Conservation (phyloP, 2,113 vertebrate genomes). For the Python bivittatus region DNA sequence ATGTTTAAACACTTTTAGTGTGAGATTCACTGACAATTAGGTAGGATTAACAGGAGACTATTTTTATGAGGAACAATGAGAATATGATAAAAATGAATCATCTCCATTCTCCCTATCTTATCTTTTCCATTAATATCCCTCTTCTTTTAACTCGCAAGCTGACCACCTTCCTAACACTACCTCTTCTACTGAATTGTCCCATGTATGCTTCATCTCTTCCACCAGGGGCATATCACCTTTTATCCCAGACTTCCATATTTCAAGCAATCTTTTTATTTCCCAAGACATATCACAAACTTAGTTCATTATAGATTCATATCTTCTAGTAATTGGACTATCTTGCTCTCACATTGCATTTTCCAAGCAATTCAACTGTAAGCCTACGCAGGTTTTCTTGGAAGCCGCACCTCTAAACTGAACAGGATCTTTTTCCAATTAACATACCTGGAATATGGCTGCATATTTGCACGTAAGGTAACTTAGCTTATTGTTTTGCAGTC, state of each 20-base stretch:
- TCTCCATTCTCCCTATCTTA: background rate
- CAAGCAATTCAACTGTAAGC: background rate
- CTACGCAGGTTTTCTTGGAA: too few relatives aligned
- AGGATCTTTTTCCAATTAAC: background rate
- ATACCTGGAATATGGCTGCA: background rate
- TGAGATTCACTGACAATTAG: background rate
- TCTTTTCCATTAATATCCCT: background rate
- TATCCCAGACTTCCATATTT: background rate
- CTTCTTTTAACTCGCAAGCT: background rate
- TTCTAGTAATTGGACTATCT: background rate
- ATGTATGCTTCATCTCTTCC: background rate
- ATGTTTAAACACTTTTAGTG: background rate
- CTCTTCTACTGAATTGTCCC: background rate
- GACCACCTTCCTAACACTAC: background rate
- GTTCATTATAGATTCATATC: background rate
- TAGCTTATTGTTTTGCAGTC: background rate
- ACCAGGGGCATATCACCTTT: background rate
- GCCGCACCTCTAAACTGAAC: background rate
- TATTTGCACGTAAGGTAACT: background rate
- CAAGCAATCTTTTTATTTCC: background rate
- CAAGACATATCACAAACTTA: background rate
- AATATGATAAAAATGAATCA: background rate
- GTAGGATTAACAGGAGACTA: background rate
- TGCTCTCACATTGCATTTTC: background rate
- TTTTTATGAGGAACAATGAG: background rate